Conservation (phyloP, 2,888 invertebrate genomes). For the Archaeoteleia sp. region DNA sequence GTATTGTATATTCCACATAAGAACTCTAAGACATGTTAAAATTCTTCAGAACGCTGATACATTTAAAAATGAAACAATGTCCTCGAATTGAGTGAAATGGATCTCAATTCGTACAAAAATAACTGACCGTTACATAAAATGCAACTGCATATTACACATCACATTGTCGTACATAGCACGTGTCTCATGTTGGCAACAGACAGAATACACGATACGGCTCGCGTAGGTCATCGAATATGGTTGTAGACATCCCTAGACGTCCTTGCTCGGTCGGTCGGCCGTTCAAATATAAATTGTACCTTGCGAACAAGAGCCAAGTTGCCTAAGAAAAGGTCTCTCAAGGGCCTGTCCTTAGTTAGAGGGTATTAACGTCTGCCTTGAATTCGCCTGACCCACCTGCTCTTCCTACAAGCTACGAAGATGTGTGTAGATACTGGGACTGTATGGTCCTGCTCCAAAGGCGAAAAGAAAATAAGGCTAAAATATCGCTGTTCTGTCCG, state of each 20-base stretch:
- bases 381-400: constrained; percentile 41
- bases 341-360: constrained; percentile 39
- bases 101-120: no score
- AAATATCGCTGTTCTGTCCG: constrained; percentile 2
- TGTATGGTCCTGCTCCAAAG: constrained; percentile 15
- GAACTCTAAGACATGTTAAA: no score
- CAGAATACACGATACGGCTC: constrained; percentile 38
- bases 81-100: no score
- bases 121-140: constrained; percentile 40
- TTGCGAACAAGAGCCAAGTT: constrained; percentile 29
- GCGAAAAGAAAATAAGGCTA: constrained; percentile 15
- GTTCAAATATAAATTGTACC: constrained; percentile 46
- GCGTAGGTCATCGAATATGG: constrained; percentile 48
- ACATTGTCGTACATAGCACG: constrained; percentile 32
- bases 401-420: constrained; percentile 43
- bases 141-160: constrained; percentile 31
- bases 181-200: constrained; percentile 19
- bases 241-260: constrained; percentile 49
- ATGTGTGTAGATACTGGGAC: constrained; percentile 27
- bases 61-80: no score
- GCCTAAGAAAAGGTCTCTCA: constrained; percentile 44
- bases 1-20: no score
- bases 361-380: constrained; percentile 44
- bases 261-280: constrained; percentile 53
- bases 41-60: no score